phyloP scores from a whole-genome alignment of 2,888 invertebrate species.

The Priocnemis perturbator region DNA sequence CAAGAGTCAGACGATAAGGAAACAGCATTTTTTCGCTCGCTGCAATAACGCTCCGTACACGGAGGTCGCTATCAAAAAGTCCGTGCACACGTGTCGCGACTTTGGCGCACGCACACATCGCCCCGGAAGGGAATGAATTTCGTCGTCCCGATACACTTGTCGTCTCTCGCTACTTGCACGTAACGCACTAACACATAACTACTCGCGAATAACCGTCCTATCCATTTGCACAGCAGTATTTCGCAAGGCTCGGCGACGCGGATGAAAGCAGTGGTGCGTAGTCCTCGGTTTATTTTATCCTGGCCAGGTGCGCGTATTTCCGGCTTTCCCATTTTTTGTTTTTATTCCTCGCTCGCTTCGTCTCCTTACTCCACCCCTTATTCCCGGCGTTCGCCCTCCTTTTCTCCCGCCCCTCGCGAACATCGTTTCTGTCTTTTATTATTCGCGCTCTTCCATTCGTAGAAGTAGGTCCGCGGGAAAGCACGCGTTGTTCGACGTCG shows the following conservation, averaged over 20 bases:
- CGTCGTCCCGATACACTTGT: neutral
- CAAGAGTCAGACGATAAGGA: too few species aligned
- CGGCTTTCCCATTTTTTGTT: neutral
- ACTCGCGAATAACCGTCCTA: constrained; percentile 8
- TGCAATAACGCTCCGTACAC: too few species aligned
- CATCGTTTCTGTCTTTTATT: constrained; percentile 15
- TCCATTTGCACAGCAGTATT: constrained; percentile 29
- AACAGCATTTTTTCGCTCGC: too few species aligned
- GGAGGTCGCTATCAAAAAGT: too few species aligned
- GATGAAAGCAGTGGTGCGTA: constrained; percentile 27
- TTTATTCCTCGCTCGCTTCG: neutral
- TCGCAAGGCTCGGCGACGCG: constrained; percentile 19
- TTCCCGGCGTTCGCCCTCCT: neutral
- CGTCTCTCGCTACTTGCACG: neutral
- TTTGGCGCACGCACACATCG: too few species aligned
- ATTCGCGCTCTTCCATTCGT: constrained; percentile 24
- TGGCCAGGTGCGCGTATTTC: constrained; percentile 32
- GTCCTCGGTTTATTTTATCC: constrained; percentile 41
- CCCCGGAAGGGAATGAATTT: neutral
- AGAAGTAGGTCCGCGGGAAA: constrained; percentile 29
- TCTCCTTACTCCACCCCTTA: neutral
- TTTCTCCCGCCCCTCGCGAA: neutral
- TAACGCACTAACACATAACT: neutral
- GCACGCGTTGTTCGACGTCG: constrained; percentile 18
- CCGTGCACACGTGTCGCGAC: too few species aligned